Evolutionary conservation across 1,140 invertebrate species (phyloP).

Genomic region (Sesamia nonagrioides): DNA sequence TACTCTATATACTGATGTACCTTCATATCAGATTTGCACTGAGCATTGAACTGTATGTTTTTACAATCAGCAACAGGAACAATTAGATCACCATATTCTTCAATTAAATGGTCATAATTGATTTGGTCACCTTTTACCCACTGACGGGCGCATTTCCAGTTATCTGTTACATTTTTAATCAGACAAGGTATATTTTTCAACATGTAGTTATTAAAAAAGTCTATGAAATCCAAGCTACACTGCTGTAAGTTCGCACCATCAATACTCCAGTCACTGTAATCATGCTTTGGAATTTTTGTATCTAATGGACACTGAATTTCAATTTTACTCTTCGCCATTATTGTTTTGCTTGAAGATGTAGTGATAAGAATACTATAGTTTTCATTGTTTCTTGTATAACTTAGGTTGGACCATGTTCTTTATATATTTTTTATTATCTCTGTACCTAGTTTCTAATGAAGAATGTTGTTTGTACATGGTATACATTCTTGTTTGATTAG

Average conservation of each 20-base stretch:
- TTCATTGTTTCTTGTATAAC: not conserved
- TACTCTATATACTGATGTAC: conserved; percentile 91
- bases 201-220: conserved; percentile 90
- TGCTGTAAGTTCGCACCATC: not conserved
- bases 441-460: not conserved
- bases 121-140: conserved; percentile 89
- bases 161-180: conserved; percentile 88
- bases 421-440: not conserved
- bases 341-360: not conserved
- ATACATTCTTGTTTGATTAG: not conserved
- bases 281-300: conserved; percentile 26
- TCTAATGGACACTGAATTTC: conserved; percentile 9
- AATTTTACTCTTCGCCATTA: not conserved
- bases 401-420: not conserved
- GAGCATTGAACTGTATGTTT: conserved; percentile 91
- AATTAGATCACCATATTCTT: conserved; percentile 87
- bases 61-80: conserved; percentile 95
- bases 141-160: conserved; percentile 89
- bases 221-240: conserved; percentile 60
- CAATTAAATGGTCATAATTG: conserved; percentile 89
- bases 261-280: conserved; percentile 29
- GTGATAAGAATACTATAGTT: not conserved
- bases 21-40: conserved; percentile 90
- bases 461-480: not conserved
- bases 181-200: conserved; percentile 90